Conservation (phyloP, 1,140 invertebrate genomes). For the Microplitis mediator region DNA sequence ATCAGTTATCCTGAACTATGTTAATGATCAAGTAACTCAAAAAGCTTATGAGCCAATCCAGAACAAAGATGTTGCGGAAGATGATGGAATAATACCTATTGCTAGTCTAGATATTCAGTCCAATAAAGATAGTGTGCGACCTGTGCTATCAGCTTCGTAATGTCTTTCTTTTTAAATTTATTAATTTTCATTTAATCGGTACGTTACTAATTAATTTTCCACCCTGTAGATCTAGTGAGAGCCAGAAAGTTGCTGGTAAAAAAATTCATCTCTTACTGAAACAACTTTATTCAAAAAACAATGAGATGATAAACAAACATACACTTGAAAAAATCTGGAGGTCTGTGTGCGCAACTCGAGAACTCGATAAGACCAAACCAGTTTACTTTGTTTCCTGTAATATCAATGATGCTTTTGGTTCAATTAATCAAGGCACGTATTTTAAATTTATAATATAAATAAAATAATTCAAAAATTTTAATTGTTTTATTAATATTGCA, state of each 20-base stretch:
- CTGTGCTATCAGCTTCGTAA: neutral
- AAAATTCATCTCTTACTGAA: neutral
- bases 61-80: neutral
- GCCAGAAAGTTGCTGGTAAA: neutral
- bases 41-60: neutral
- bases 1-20: too few species aligned
- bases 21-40: neutral
- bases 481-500: too few species aligned
- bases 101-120: neutral
- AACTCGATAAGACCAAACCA: neutral
- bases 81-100: neutral
- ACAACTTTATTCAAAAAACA: neutral
- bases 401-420: slow-evolving; percentile 15
- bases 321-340: neutral
- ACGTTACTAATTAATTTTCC: neutral
- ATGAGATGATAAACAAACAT: neutral
- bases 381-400: slow-evolving; percentile 14
- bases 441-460: neutral
- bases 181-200: neutral
- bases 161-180: neutral
- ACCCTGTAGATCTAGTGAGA: neutral
- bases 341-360: neutral
- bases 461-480: neutral
- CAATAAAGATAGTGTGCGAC: neutral
- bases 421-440: neutral